Base-by-base conservation (phyloP, 2,888 invertebrate genomes). In the Zootermopsis nevadensis region DNA sequence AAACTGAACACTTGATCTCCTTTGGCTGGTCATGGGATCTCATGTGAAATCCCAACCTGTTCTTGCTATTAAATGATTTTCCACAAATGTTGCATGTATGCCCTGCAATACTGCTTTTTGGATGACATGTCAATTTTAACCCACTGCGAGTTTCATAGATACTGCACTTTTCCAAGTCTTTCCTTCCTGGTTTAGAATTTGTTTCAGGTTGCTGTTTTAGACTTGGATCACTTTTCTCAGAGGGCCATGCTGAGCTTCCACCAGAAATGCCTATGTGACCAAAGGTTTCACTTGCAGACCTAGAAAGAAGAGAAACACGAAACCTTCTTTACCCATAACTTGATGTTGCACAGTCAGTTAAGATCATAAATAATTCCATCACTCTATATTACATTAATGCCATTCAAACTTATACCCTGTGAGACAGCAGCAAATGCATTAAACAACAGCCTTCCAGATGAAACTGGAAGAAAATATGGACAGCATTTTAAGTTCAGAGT, bases 241-340 rank as follows among this genome's bases (percentile, higher is more conserved):
- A 3, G 76, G 33, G 35, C 30, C 42, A 74, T 30, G 82, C 15
- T 76, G 42, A 74, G n/a, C 60, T 27, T 53, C 48, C 31, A 35
- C 69, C 77, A 83, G 80, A 66, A 80, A n/a, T 42, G 67, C 10
- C 42, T 67, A 24, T 69, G 7, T 55, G 76, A 55, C n/a, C 42
- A 69, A 31, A 55, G 31, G 38, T 1, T 30, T 67, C 19, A 33
- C 53, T 74, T 55, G 83, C 33, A 77, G 82, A 84, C 83, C 83
- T 84, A 82, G 69, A 84, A 84, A 84, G 82, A 84, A 84, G 82
- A 84, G 72, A 84, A 80, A 82, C 79, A 74, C 82, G 30, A 77
- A 81, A 83, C 4, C 2, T 60, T 27, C 60, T 27, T 48, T 15
- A 48, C 48, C 12, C 48, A 48, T 48, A 48, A 48, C 48, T 48